Percentiles rank a stretch among this genome's conserved stretches.
Evolutionary conservation across 2,888 invertebrate genomes (phyloP).

Genomic region (Drosophila mimetica): DNA sequence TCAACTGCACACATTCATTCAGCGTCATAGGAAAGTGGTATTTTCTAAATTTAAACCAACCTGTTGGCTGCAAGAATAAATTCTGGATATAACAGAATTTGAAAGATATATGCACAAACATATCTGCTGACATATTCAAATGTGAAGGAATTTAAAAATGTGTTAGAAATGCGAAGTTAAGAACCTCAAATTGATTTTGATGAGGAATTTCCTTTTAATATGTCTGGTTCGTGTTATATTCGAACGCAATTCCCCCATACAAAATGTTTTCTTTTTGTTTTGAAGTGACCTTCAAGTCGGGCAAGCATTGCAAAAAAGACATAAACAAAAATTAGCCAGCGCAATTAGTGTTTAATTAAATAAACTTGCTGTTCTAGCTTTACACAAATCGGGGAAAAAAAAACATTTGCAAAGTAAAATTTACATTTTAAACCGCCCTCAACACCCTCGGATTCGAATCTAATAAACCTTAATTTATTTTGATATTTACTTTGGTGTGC

Average conservation of each 20-base stretch:
- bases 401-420: neutral
- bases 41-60: slow-evolving; percentile 26
- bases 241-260: neutral
- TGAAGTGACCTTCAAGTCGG: slow-evolving; percentile 31
- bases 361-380: slow-evolving; percentile 3
- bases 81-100: slow-evolving; percentile 22
- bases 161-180: too few species aligned
- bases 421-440: slow-evolving; percentile 3
- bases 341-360: slow-evolving; percentile 18
- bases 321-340: slow-evolving; percentile 17
- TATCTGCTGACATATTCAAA: slow-evolving; percentile 2
- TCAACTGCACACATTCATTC: neutral
- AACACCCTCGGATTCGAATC: neutral
- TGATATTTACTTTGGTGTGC: slow-evolving; percentile 41
- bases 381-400: neutral
- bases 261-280: slow-evolving; percentile 8
- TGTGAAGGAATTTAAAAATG: neutral
- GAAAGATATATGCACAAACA: neutral
- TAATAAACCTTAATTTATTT: slow-evolving; percentile 14
- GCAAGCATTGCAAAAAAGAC: slow-evolving; percentile 28
- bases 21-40: neutral
- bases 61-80: slow-evolving; percentile 17
- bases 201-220: slow-evolving; percentile 4
- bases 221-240: slow-evolving; percentile 25
- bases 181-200: neutral